phyloP scores from a whole-genome alignment of 2,888 invertebrate genomes.

The Linnaemya tessellans region DNA sequence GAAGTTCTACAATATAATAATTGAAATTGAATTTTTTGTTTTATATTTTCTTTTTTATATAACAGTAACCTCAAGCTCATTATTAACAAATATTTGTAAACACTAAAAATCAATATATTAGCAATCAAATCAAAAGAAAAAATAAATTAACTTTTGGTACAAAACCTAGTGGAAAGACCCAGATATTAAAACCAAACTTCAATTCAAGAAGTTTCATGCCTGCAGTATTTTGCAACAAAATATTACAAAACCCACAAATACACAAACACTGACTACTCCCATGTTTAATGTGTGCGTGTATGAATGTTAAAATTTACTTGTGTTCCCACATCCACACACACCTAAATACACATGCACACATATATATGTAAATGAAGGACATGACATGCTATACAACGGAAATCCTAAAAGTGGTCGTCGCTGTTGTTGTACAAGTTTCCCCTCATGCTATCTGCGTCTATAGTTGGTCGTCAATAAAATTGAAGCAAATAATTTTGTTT shows the following conservation, averaged over 20 bases:
- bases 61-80: too few species aligned
- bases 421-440: conserved; percentile 35
- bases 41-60: too few species aligned
- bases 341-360: background rate
- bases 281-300: background rate
- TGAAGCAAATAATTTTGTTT: conserved; percentile 36
- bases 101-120: too few species aligned
- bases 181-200: conserved; percentile 16
- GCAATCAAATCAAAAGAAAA: background rate
- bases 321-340: conserved; percentile 6
- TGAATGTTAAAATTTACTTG: background rate
- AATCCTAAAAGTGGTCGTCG: conserved; percentile 76
- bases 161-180: background rate
- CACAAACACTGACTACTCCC: background rate
- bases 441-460: conserved; percentile 42
- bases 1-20: too few species aligned
- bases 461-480: conserved; percentile 68
- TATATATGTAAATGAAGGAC: conserved; percentile 78
- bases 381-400: conserved; percentile 79
- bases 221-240: conserved; percentile 63
- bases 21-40: too few species aligned
- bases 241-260: background rate
- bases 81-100: too few species aligned
- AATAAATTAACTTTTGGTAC: too few species aligned
- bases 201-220: conserved; percentile 39